phyloP scores from a whole-genome alignment of 1,140 invertebrate species.

The Pentalonia nigronervosa region DNA sequence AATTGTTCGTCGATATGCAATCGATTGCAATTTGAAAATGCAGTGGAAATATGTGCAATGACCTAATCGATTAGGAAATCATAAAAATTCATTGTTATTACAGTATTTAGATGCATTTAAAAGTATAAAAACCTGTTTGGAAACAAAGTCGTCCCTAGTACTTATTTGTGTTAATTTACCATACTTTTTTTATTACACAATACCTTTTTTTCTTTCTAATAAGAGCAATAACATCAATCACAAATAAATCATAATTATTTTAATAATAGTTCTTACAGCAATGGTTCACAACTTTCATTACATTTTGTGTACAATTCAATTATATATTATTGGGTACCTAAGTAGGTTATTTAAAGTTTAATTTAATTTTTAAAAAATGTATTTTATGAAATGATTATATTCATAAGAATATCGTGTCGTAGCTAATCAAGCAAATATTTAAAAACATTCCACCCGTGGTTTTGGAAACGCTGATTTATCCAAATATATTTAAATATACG shows the following conservation, averaged over 20 bases:
- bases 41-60: slow-evolving; percentile 74
- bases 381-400: too few relatives aligned
- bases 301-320: not conserved
- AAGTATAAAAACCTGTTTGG: not conserved
- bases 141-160: not conserved
- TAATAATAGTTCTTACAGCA: not conserved
- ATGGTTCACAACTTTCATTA: not conserved
- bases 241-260: not conserved
- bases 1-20: slow-evolving; percentile 72
- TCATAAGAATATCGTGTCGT: too few relatives aligned
- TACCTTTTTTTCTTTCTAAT: not conserved
- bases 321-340: not conserved
- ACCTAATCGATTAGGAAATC: slow-evolving; percentile 62
- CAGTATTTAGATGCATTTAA: not conserved
- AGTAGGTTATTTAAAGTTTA: not conserved
- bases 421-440: too few relatives aligned
- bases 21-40: slow-evolving; percentile 73
- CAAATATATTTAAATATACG: too few relatives aligned
- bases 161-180: not conserved
- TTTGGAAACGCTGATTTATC: too few relatives aligned
- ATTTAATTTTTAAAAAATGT: not conserved
- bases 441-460: too few relatives aligned
- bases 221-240: not conserved
- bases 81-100: not conserved
- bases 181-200: not conserved